These are phyloP conservation scores for Lynx canadensis DNA, from an alignment of 2,113 vertebrate genomes.

Conservation along the genomic window DNA sequence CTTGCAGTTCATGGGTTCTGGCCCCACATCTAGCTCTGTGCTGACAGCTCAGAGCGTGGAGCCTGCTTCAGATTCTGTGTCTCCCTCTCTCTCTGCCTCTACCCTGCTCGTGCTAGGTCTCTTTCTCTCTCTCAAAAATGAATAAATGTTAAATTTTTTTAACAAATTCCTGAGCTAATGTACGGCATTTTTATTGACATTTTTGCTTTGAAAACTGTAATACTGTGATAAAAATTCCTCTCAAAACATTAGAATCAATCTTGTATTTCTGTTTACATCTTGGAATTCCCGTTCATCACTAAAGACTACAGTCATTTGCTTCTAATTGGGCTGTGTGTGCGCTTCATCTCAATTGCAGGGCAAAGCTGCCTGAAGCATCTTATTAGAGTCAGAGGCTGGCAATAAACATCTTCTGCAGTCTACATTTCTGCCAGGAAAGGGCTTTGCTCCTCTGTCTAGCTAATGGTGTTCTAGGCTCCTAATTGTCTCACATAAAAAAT, in stretches of 20 bases:
- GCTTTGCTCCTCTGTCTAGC: neutral
- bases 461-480: slow-evolving; percentile 26
- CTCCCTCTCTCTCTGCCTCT: too few species aligned
- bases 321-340: neutral
- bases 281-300: slow-evolving; percentile 43
- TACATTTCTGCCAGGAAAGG: slow-evolving; percentile 42
- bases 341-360: neutral
- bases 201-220: slow-evolving; percentile 47
- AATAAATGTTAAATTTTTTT: too few species aligned
- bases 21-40: too few species aligned
- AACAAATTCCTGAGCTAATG: neutral
- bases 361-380: slow-evolving; percentile 38
- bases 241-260: slow-evolving; percentile 17
- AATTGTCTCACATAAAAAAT: slow-evolving; percentile 26
- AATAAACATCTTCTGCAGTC: slow-evolving; percentile 6
- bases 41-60: too few species aligned
- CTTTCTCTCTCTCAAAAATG: too few species aligned
- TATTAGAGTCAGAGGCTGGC: slow-evolving; percentile 47
- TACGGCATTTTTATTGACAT: neutral
- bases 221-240: neutral
- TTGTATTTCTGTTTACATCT: slow-evolving; percentile 38
- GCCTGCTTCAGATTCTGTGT: too few species aligned
- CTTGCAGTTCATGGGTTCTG: too few species aligned
- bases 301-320: neutral
- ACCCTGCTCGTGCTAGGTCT: too few species aligned